phyloP scores from a whole-genome alignment of 2,797 vertebrate species.

The Kryptolebias ocellatus region DNA sequence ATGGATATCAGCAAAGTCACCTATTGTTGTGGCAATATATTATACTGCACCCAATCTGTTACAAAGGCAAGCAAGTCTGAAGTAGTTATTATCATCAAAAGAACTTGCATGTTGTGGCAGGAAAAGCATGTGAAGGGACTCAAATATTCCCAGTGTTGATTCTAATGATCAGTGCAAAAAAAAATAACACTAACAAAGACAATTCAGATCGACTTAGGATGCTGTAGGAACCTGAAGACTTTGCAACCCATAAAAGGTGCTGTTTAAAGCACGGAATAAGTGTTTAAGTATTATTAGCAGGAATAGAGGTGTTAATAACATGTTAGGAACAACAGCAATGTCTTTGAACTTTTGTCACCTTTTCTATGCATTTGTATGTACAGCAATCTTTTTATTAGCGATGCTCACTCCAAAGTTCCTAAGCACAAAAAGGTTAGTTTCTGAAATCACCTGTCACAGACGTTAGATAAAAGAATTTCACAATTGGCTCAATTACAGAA shows the following conservation, averaged over 20 bases:
- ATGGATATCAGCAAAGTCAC: conserved; percentile 70
- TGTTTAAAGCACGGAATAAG: conserved; percentile 19
- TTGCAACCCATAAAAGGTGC: conserved; percentile 16
- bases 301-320: conserved; percentile 41
- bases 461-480: conserved; percentile 80
- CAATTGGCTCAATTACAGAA: conserved; percentile 78
- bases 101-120: conserved; percentile 41
- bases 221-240: conserved; percentile 35
- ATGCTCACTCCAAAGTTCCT: conserved; percentile 63
- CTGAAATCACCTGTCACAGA: conserved; percentile 80
- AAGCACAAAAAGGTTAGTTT: conserved; percentile 64
- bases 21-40: conserved; percentile 69
- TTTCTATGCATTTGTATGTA: conserved; percentile 32
- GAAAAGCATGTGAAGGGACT: conserved; percentile 38
- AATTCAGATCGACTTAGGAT: conserved; percentile 36
- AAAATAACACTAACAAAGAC: conserved; percentile 47
- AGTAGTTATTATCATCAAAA: conserved; percentile 64
- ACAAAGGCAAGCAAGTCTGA: conserved; percentile 55
- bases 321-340: conserved; percentile 16
- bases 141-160: conserved; percentile 40
- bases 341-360: conserved; percentile 30
- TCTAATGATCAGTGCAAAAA: conserved; percentile 49
- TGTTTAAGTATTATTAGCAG: conserved; percentile 27
- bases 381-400: conserved; percentile 43
- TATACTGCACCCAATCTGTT: conserved; percentile 70